Conservation (phyloP, 2,797 vertebrate species). For the Morus bassanus region DNA sequence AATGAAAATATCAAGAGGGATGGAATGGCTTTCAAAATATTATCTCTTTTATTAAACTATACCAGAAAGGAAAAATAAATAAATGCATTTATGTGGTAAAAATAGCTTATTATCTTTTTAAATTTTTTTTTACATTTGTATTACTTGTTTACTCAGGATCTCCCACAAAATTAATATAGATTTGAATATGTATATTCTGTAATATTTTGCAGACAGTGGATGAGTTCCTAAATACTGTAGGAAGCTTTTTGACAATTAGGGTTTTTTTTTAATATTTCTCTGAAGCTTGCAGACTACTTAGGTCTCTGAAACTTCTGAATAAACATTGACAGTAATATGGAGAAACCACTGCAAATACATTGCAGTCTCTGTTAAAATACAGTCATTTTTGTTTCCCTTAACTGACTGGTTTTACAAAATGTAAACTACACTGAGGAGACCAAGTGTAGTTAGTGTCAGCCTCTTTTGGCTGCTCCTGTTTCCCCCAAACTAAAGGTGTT, state of each 20-base stretch:
- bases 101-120: not conserved
- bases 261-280: not conserved
- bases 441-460: not conserved
- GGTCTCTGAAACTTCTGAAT: not conserved
- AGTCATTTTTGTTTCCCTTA: not conserved
- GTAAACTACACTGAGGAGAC: not conserved
- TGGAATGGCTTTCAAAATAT: not conserved
- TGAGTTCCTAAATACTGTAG: not conserved
- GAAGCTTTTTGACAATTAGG: not conserved
- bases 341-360: not conserved
- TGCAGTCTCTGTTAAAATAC: not conserved
- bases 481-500: not conserved
- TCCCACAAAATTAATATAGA: not conserved
- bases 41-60: not conserved
- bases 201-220: not conserved
- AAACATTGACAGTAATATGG: not conserved
- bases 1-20: not conserved
- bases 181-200: not conserved
- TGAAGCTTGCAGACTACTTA: not conserved
- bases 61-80: not conserved
- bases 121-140: not conserved
- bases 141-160: not conserved
- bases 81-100: not conserved
- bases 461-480: not conserved
- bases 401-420: rapidly evolving